Conservation (phyloP, 53 echinoderm and acorn worm species). For the Luidia sarsii region DNA sequence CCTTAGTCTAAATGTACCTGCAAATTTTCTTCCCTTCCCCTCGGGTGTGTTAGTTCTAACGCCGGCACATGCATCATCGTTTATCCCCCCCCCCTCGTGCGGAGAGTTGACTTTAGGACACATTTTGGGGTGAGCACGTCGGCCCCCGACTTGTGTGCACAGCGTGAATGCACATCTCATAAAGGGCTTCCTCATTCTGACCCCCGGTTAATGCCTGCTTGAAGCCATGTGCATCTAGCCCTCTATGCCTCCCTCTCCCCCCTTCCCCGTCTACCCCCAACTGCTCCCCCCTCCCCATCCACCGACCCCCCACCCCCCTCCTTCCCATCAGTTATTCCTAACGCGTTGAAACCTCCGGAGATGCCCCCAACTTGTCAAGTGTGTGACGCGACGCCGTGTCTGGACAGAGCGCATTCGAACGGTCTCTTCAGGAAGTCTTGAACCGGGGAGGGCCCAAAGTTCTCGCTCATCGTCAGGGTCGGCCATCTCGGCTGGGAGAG, state of each 20-base stretch:
- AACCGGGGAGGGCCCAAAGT: constrained; percentile 2
- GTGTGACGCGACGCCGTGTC: constrained; percentile 31
- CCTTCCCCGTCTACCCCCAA: no score
- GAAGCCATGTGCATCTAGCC: neutral
- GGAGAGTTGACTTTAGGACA: no score
- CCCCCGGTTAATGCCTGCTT: constrained; percentile 2
- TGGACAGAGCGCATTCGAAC: neutral
- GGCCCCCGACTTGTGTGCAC: neutral
- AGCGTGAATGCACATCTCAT: constrained; percentile 18
- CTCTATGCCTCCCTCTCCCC: no score
- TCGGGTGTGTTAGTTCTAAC: no score
- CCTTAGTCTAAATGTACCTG: no score
- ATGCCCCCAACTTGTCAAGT: constrained; percentile 43
- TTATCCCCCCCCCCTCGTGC: no score
- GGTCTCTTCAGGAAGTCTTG: constrained; percentile 36
- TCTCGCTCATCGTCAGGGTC: constrained; percentile 1
- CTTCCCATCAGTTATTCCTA: constrained; percentile 18
- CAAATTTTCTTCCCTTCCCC: no score
- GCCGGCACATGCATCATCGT: no score
- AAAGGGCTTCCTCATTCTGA: neutral
- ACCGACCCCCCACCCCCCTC: no score
- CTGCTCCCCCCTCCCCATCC: no score
- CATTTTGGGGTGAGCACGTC: no score
- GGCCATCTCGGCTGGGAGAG: no score
- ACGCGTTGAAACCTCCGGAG: constrained; percentile 25